Evolutionary conservation across 2,797 vertebrate genomes (phyloP).

Genomic region (Gymnopithys bicolor): DNA sequence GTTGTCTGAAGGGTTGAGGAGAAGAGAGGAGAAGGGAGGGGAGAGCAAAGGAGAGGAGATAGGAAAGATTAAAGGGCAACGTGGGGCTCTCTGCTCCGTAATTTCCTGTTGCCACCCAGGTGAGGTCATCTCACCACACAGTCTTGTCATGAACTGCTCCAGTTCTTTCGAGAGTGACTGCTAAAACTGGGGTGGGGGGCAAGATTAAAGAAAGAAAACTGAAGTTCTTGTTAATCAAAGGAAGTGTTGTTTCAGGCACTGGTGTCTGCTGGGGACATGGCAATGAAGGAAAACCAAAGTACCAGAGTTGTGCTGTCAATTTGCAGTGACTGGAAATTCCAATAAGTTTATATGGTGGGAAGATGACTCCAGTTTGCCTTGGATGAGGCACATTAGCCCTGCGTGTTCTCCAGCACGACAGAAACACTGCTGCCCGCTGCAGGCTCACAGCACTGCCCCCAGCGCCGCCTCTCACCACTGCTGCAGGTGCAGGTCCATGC

Average conservation of each 20-base stretch:
- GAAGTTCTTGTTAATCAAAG: slow-evolving; percentile 29
- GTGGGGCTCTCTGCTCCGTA: not conserved
- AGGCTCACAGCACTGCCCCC: not conserved
- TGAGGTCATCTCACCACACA: slow-evolving; percentile 7
- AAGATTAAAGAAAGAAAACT: not conserved
- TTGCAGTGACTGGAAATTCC: slow-evolving; percentile 2
- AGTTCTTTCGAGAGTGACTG: slow-evolving; percentile 27
- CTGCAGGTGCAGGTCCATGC: slow-evolving; percentile 96
- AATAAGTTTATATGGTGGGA: slow-evolving; percentile 4
- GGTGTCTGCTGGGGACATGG: not conserved
- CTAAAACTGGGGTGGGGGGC: not conserved
- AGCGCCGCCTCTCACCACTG: slow-evolving; percentile 86
- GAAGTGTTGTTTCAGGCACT: slow-evolving; percentile 38
- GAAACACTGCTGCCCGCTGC: not conserved
- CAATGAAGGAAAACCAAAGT: slow-evolving; percentile 29
- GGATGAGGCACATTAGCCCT: not conserved
- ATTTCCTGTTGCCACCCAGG: not conserved
- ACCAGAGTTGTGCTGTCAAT: slow-evolving; percentile 20
- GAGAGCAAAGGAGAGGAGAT: not conserved
- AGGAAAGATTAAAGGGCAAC: not conserved
- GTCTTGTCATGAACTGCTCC: slow-evolving; percentile 36
- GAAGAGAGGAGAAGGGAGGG: not conserved
- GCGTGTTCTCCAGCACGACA: not conserved
- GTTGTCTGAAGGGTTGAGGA: not conserved
- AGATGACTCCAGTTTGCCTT: slow-evolving; percentile 45